These are phyloP conservation scores for Alligator sinensis DNA, from an alignment of 2,113 vertebrate genomes.

Conservation along the genomic window DNA sequence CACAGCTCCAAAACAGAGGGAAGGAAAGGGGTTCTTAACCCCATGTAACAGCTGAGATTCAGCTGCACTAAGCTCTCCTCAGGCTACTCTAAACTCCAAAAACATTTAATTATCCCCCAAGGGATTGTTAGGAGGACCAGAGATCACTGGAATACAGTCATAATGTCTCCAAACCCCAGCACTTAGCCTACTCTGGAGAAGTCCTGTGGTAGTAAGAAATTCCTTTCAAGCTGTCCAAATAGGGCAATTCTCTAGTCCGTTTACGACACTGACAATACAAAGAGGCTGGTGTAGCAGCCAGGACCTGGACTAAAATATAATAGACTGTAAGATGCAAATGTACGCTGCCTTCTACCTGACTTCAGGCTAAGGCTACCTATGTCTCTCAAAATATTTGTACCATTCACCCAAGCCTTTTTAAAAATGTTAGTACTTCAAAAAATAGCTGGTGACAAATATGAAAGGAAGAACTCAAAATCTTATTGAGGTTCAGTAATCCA, in stretches of 20 bases:
- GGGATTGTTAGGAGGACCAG: neutral
- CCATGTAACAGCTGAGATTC: neutral
- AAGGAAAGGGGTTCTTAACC: neutral
- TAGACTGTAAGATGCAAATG: conserved; percentile 19
- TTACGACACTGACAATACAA: conserved; percentile 15
- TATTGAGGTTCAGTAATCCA: conserved; percentile 48
- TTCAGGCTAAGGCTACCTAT: no score
- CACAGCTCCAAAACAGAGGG: neutral
- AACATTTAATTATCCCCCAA: neutral
- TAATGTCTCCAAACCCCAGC: neutral
- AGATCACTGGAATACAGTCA: neutral
- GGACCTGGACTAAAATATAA: conserved; percentile 24
- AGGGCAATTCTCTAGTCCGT: neutral
- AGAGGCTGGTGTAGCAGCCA: neutral
- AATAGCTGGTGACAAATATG: neutral
- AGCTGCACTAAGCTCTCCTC: neutral
- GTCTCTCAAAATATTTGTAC: neutral
- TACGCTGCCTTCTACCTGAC: neutral
- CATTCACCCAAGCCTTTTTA: neutral
- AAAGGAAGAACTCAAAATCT: conserved; percentile 1
- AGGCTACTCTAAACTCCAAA: neutral
- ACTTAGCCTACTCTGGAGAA: neutral
- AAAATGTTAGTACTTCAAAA: neutral
- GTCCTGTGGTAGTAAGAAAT: neutral
- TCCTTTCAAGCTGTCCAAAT: neutral